Evolutionary conservation across 2,888 invertebrate genomes (phyloP).

Genomic region (Zaprionus bogoriensis): DNA sequence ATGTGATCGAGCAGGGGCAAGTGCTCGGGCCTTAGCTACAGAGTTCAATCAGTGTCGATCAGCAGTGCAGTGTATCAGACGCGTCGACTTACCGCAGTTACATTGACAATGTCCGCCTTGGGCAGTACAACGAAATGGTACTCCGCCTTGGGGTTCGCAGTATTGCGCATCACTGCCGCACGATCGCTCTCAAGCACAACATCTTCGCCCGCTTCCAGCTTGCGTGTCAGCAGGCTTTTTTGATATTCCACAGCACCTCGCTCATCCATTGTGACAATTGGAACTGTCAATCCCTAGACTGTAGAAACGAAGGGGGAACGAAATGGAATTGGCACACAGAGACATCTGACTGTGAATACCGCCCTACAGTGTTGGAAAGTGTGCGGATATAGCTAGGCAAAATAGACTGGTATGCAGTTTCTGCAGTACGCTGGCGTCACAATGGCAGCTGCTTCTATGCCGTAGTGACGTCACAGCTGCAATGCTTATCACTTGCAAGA

Average conservation of each 20-base stretch:
- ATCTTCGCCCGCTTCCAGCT: conserved; percentile 4
- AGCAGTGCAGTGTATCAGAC: too few relatives aligned
- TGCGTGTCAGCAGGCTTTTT: conserved; percentile 5
- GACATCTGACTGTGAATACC: not conserved
- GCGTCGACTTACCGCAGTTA: conserved; percentile 12
- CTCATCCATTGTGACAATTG: not conserved
- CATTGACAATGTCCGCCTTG: conserved; percentile 18
- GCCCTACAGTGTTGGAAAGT: not conserved
- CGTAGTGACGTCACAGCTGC: too few relatives aligned
- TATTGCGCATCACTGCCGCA: conserved; percentile 23
- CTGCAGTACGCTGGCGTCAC: not conserved
- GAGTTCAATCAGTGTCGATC: conserved; percentile 1
- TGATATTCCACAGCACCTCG: not conserved
- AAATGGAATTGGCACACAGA: not conserved
- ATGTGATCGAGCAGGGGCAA: conserved; percentile 53
- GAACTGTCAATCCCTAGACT: too few relatives aligned
- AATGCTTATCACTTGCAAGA: too few relatives aligned
- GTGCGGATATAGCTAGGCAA: not conserved
- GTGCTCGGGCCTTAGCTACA: conserved; percentile 47
- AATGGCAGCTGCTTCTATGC: too few relatives aligned
- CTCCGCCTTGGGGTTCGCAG: conserved; percentile 16
- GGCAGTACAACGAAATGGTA: conserved; percentile 29
- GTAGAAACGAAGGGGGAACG: not conserved
- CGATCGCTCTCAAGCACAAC: conserved; percentile 21
- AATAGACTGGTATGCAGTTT: not conserved